Base-by-base conservation (phyloP, 1,140 invertebrate genomes). In the Theocolax elegans region DNA sequence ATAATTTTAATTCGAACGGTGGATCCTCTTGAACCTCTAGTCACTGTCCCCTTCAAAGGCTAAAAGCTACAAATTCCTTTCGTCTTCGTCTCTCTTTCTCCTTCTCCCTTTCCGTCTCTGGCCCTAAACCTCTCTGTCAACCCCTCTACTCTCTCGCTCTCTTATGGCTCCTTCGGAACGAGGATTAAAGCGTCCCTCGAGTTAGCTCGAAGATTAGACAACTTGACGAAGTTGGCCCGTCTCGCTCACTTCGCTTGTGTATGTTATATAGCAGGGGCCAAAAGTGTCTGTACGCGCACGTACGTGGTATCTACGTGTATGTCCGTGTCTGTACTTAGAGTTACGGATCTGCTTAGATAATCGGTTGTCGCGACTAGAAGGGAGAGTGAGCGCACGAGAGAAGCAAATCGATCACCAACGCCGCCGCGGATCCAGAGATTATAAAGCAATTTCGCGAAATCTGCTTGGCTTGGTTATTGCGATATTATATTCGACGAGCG, bases 131-230 rank as follows among this genome's bases (percentile, higher is more conserved):
- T n/a, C n/a, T n/a, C n/a, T n/a, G n/a, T n/a, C n/a, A n/a, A n/a
- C n/a, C n/a, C n/a, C n/a, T n/a, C n/a, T n/a, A 9, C 27, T 17
- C 54, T n/a, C 46, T 54, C 63, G 35, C 10, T 23, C 21, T 17
- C 21, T 25, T 35, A 1, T 10, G 2, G 25, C 54, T 35, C 7
- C 15, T 8, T 40, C 48, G 3, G 19, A 25, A 31, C 8, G 27
- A 21, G 65, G 65, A 67, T 67, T 67, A 67, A 59, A 67, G 29
- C 44, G 21, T 59, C 65, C 29, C 19, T 29, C 40, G 44, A 67
- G 65, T 67, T 59, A 63, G 49, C 60, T 67, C 21, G 40, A 72
- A 72, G 71, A 72, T 72, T 72, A 67, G 64, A 49, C 27, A 63
- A 72, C 38, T 72, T 72, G 64, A 60, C 54, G 53, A 65, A 71